These are phyloP conservation scores for Acanthis flammea DNA, from an alignment of 2,797 vertebrate species.

Conservation along the genomic window DNA sequence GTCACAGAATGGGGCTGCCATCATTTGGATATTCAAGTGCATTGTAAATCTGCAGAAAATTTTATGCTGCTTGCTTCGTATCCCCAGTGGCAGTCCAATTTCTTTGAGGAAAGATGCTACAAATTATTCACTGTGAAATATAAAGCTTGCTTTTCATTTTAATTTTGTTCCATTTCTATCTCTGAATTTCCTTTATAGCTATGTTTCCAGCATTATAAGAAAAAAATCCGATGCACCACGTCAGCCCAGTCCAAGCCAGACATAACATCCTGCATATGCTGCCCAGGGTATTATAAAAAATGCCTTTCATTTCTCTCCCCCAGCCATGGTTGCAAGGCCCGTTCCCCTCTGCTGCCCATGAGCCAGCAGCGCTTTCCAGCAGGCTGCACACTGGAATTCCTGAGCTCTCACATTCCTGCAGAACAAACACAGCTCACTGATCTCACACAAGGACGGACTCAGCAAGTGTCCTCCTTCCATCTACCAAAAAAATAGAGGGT, in stretches of 20 bases:
- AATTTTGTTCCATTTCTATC: slow-evolving; percentile 35
- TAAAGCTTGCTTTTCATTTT: slow-evolving; percentile 37
- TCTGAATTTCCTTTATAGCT: slow-evolving; percentile 25
- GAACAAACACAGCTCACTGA: background rate
- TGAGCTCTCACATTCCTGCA: background rate
- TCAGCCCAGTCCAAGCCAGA: slow-evolving; percentile 58
- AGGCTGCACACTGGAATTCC: slow-evolving; percentile 29
- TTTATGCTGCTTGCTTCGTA: background rate
- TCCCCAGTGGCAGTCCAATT: background rate
- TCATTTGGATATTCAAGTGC: background rate
- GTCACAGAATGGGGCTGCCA: background rate
- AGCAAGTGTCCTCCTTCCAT: background rate
- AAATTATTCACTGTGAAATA: slow-evolving; percentile 38
- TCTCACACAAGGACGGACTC: background rate
- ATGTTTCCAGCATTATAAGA: slow-evolving; percentile 28
- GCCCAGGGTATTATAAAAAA: slow-evolving; percentile 51
- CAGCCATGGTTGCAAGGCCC: background rate
- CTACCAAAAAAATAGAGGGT: background rate
- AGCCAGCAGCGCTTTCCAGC: slow-evolving; percentile 15
- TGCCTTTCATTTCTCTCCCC: slow-evolving; percentile 42
- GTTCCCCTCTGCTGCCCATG: slow-evolving; percentile 34
- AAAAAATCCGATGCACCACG: slow-evolving; percentile 39
- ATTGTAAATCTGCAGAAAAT: background rate
- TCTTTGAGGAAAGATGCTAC: slow-evolving; percentile 1
- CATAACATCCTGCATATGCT: slow-evolving; percentile 50